phyloP scores from a whole-genome alignment of 2,888 invertebrate species.

The Xestia c-nigrum region DNA sequence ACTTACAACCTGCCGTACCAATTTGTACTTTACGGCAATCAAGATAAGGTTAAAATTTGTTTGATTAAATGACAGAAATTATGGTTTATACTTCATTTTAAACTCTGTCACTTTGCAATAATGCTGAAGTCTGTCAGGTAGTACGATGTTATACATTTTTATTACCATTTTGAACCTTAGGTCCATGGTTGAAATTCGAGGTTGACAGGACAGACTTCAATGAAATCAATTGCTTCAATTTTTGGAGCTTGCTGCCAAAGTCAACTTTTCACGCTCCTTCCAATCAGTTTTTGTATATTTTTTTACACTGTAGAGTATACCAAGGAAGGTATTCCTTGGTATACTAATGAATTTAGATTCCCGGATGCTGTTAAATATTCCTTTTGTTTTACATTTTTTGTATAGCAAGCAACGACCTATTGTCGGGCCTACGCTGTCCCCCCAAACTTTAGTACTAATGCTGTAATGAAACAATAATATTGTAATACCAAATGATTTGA shows the following conservation, averaged over 20 bases:
- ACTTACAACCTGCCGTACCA: slow-evolving; percentile 9
- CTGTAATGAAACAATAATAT: no score
- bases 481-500: no score
- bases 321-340: no score
- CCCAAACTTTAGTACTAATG: no score
- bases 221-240: slow-evolving; percentile 43
- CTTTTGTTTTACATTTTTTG: no score
- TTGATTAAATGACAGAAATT: neutral
- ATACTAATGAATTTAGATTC: no score
- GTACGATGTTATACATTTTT: slow-evolving; percentile 1
- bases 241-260: slow-evolving; percentile 1
- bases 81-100: slow-evolving; percentile 6
- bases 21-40: neutral
- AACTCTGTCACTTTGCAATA: slow-evolving; percentile 34
- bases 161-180: neutral
- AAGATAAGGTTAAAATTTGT: slow-evolving; percentile 4
- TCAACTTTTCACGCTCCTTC: slow-evolving; percentile 15
- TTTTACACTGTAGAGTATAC: no score
- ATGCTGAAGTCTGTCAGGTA: slow-evolving; percentile 28
- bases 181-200: slow-evolving; percentile 13
- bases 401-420: no score
- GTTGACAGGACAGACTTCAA: neutral
- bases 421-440: no score
- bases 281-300: slow-evolving; percentile 11
- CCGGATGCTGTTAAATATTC: no score